These are phyloP conservation scores for Lissonota sp. DNA, from an alignment of 2,888 invertebrate species.

Conservation along the genomic window DNA sequence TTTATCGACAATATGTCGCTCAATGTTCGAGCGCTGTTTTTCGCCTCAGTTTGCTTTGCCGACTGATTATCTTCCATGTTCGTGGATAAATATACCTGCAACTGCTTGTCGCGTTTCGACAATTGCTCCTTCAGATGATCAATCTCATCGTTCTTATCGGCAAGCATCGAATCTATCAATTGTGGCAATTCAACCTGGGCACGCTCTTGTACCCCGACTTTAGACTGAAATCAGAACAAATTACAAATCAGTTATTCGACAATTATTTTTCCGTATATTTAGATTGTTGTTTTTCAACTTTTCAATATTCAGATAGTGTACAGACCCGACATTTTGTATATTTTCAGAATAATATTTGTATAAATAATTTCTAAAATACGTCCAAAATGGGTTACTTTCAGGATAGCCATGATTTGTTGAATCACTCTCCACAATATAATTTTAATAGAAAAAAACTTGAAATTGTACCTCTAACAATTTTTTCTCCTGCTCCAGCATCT, in stretches of 20 bases:
- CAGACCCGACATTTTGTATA: no score
- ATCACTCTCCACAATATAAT: no score
- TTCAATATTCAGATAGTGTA: no score
- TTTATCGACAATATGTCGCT: conserved; percentile 90
- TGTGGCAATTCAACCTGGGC: conserved; percentile 85
- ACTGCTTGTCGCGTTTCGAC: conserved; percentile 85
- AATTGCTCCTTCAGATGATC: conserved; percentile 86
- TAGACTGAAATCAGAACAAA: conserved; percentile 68
- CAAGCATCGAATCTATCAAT: conserved; percentile 87
- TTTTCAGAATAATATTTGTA: no score
- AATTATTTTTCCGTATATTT: no score
- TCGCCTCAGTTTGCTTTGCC: conserved; percentile 83
- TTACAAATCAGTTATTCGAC: no score
- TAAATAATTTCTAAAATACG: no score
- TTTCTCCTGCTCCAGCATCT: conserved; percentile 80
- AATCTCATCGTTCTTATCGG: conserved; percentile 90
- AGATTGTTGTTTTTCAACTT: no score
- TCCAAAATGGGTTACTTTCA: no score
- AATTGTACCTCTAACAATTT: conserved; percentile 77
- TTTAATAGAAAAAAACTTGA: neutral
- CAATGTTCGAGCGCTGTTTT: conserved; percentile 88
- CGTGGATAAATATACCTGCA: conserved; percentile 85
- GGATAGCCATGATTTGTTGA: no score
- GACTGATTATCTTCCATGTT: conserved; percentile 86
- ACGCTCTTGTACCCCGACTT: conserved; percentile 77